Conservation (phyloP, 2,113 vertebrate genomes). For the Chaetops frenatus region DNA sequence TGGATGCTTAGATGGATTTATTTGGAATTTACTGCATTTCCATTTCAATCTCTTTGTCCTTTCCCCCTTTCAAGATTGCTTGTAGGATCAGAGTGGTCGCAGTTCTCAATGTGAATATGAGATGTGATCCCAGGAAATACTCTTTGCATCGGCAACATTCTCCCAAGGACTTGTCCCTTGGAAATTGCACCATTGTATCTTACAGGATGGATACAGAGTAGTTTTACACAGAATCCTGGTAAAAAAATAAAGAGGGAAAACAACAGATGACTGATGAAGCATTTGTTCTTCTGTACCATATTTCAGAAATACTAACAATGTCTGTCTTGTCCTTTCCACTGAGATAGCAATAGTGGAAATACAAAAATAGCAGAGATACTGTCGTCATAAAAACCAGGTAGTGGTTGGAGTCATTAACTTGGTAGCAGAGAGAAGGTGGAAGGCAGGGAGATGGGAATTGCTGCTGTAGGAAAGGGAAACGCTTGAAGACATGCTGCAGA, state of each 20-base stretch:
- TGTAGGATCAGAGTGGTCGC: constrained; percentile 71
- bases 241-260: neutral
- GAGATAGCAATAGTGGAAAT: neutral
- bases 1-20: constrained; percentile 50
- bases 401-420: neutral
- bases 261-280: neutral
- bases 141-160: constrained; percentile 72
- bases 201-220: constrained; percentile 74
- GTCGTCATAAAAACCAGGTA: neutral
- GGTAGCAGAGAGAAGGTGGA: neutral
- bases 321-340: neutral
- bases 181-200: constrained; percentile 63
- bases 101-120: constrained; percentile 78
- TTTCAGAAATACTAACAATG: neutral
- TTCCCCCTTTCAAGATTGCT: constrained; percentile 53
- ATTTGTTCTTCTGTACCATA: neutral
- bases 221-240: constrained; percentile 73
- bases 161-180: constrained; percentile 74
- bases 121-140: constrained; percentile 77
- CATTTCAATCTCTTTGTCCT: neutral
- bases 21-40: neutral
- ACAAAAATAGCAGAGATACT: neutral
- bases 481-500: neutral
- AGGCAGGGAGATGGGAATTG: neutral
- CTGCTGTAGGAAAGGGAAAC: neutral